phyloP scores from a whole-genome alignment of 2,113 vertebrate species.

The Eretmochelys imbricata region DNA sequence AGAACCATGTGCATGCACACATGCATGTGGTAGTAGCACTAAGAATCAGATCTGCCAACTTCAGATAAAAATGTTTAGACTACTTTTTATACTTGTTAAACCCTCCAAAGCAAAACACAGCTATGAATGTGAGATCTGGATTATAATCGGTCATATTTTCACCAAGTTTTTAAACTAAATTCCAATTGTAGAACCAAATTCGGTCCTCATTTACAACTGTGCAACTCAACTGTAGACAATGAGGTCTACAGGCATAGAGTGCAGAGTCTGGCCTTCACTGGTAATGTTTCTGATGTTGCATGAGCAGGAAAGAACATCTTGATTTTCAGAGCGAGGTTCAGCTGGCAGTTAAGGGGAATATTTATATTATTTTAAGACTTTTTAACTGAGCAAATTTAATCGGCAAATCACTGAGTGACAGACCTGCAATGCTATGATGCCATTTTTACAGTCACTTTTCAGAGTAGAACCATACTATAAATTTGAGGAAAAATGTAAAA shows the following conservation, averaged over 20 bases:
- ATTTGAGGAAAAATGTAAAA: background rate
- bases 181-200: background rate
- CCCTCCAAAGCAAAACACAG: background rate
- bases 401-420: background rate
- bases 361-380: background rate
- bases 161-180: background rate
- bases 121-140: background rate
- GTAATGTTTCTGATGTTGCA: background rate
- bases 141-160: background rate
- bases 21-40: too few species aligned
- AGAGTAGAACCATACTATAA: background rate
- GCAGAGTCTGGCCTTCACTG: background rate
- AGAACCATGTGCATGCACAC: too few species aligned
- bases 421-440: background rate
- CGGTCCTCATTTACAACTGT: background rate
- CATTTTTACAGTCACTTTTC: background rate
- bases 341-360: background rate
- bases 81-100: background rate
- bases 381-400: background rate
- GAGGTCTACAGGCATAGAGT: background rate
- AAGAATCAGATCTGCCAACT: background rate
- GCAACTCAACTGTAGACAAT: background rate
- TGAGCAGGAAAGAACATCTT: background rate
- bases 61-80: background rate
- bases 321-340: background rate